A percentile compares a stretch with the other conserved stretches of the same genome.
phyloP scores from a whole-genome alignment of 1,140 invertebrate genomes.

The Chymomyza costata region DNA sequence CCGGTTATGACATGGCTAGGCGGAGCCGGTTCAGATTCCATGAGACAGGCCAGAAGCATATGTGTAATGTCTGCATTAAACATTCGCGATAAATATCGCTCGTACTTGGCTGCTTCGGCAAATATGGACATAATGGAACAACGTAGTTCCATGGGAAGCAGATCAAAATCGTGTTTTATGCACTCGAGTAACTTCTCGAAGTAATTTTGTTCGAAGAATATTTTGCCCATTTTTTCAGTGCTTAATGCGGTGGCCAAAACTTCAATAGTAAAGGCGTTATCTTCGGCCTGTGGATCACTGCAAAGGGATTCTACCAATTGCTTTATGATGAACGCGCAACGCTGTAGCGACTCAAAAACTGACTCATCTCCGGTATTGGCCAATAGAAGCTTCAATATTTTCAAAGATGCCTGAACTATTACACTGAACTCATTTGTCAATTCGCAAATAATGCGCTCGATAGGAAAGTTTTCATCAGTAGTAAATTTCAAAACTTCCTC shows the following conservation, averaged over 20 bases:
- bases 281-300: constrained; percentile 25
- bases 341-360: constrained; percentile 36
- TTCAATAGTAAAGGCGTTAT: constrained; percentile 45
- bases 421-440: constrained; percentile 54
- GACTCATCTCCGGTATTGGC: constrained; percentile 45
- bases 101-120: constrained; percentile 55
- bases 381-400: constrained; percentile 45
- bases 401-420: constrained; percentile 48
- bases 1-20: constrained; percentile 43
- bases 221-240: constrained; percentile 56
- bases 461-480: constrained; percentile 42
- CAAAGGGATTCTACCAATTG: constrained; percentile 59
- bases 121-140: constrained; percentile 58
- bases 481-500: constrained; percentile 47
- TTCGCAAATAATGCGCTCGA: constrained; percentile 60
- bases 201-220: constrained; percentile 70
- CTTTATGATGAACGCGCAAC: constrained; percentile 44
- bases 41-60: constrained; percentile 48
- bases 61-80: constrained; percentile 42
- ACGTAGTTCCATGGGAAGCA: constrained; percentile 21
- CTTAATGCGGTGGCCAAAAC: constrained; percentile 57
- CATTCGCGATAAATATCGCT: constrained; percentile 38
- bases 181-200: constrained; percentile 52
- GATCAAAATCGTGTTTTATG: constrained; percentile 22
- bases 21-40: constrained; percentile 43